Evolutionary conservation across 2,888 invertebrate species (phyloP).

Genomic region (Molorchus minor): DNA sequence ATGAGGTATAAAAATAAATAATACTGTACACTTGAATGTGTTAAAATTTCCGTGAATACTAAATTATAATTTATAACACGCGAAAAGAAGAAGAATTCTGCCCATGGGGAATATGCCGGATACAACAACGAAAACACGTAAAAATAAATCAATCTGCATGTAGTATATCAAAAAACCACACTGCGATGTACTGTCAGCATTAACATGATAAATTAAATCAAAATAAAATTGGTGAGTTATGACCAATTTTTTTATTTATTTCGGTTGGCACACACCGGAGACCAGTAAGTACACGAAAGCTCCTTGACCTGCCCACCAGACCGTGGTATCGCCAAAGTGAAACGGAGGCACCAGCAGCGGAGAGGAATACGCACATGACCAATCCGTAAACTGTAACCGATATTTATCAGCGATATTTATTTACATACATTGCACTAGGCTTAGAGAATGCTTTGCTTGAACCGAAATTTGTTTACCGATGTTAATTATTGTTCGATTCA

Average conservation of each 20-base stretch:
- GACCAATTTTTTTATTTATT: conserved; percentile 5
- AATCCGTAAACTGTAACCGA: conserved; percentile 47
- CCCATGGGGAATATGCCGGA: neutral
- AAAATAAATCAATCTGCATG: conserved; percentile 14
- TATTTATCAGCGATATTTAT: conserved; percentile 45
- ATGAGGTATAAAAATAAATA: too few relatives aligned
- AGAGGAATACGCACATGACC: conserved; percentile 39
- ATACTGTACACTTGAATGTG: too few relatives aligned
- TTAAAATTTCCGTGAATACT: conserved; percentile 1
- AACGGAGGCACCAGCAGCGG: conserved; percentile 45
- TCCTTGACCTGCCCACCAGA: conserved; percentile 14
- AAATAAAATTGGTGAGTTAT: conserved; percentile 19
- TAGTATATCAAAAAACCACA: conserved; percentile 5
- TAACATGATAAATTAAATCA: conserved; percentile 15
- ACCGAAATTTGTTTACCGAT: neutral
- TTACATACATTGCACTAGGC: neutral
- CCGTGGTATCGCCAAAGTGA: conserved; percentile 5
- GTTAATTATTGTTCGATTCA: neutral
- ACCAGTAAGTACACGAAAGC: conserved; percentile 10
- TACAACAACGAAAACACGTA: neutral
- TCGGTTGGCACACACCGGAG: conserved; percentile 6
- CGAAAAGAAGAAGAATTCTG: conserved; percentile 4
- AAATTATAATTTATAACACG: conserved; percentile 7
- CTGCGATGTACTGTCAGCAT: conserved; percentile 4
- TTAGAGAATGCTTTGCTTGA: neutral